Percentiles rank a stretch among this genome's conserved stretches.
Evolutionary conservation across 1,140 invertebrate species (phyloP).

Genomic region (Daktulosphaira vitifoliae): DNA sequence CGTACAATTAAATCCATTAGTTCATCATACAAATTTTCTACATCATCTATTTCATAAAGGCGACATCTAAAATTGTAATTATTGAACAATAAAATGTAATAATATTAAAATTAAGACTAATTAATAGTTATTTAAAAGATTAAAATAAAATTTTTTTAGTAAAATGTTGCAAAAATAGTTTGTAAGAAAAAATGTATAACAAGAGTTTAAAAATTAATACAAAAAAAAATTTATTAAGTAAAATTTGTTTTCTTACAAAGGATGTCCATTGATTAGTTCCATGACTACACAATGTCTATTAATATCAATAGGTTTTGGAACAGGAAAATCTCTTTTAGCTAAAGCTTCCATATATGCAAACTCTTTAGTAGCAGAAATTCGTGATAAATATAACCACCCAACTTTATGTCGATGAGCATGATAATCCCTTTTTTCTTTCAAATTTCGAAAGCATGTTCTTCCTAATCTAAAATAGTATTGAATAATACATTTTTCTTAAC

Average conservation of each 20-base stretch:
- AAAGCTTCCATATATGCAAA: constrained; percentile 97
- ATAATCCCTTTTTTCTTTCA: constrained; percentile 96
- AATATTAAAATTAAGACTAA: not conserved
- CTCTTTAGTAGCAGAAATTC: constrained; percentile 94
- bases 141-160: not conserved
- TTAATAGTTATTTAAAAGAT: not conserved
- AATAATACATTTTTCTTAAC: not conserved
- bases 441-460: constrained; percentile 90
- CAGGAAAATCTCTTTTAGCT: constrained; percentile 81
- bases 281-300: constrained; percentile 96
- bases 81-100: too few species aligned
- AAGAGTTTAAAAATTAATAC: too few species aligned
- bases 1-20: constrained; percentile 90
- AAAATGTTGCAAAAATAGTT: too few species aligned
- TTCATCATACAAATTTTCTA: constrained; percentile 79
- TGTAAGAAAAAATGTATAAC: too few species aligned
- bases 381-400: constrained; percentile 96
- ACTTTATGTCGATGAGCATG: constrained; percentile 78
- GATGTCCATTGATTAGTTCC: constrained; percentile 76
- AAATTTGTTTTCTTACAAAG: constrained; percentile 58
- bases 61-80: constrained; percentile 77
- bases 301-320: constrained; percentile 89
- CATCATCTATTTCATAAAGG: constrained; percentile 66
- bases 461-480: constrained; percentile 57
- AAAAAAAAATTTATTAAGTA: too few species aligned